A percentile compares a stretch with the other conserved stretches of the same genome.
phyloP scores from a whole-genome alignment of 1,140 invertebrate species.

The Lepidotrigona ventralis region DNA sequence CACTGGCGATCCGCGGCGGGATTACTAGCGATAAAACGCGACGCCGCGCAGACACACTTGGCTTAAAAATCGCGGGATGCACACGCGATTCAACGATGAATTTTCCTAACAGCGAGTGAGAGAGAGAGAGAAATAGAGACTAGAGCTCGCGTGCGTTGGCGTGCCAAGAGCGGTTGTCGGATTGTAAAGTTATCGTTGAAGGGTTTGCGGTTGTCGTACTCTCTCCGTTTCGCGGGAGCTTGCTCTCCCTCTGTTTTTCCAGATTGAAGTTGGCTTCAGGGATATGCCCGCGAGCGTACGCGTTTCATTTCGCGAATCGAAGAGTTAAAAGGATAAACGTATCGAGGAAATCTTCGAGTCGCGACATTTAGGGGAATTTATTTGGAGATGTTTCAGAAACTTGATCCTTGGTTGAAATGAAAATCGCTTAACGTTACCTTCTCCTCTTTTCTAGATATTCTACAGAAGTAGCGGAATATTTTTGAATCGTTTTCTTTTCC shows the following conservation, averaged over 20 bases:
- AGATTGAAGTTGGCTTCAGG: not conserved
- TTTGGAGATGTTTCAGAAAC: not conserved
- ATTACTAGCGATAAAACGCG: conserved; percentile 24
- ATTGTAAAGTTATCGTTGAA: conserved; percentile 47
- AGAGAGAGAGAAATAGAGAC: no score
- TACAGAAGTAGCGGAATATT: no score
- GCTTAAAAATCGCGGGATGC: not conserved
- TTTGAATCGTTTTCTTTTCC: no score
- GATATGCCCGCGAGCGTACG: no score
- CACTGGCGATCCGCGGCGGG: not conserved
- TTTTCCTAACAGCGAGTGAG: not conserved
- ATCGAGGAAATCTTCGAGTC: not conserved
- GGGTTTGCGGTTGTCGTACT: not conserved
- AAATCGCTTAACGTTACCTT: not conserved
- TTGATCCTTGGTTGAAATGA: not conserved
- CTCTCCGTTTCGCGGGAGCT: conserved; percentile 14
- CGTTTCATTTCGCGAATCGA: not conserved
- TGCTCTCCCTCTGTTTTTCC: not conserved
- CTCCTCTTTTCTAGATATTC: no score
- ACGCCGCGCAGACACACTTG: not conserved
- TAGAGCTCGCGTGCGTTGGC: not conserved
- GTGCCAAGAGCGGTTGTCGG: conserved; percentile 35
- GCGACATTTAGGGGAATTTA: not conserved
- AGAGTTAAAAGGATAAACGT: not conserved
- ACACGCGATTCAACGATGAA: conserved; percentile 15